phyloP scores from a whole-genome alignment of 2,113 vertebrate species.

The Ciconia stormi region DNA sequence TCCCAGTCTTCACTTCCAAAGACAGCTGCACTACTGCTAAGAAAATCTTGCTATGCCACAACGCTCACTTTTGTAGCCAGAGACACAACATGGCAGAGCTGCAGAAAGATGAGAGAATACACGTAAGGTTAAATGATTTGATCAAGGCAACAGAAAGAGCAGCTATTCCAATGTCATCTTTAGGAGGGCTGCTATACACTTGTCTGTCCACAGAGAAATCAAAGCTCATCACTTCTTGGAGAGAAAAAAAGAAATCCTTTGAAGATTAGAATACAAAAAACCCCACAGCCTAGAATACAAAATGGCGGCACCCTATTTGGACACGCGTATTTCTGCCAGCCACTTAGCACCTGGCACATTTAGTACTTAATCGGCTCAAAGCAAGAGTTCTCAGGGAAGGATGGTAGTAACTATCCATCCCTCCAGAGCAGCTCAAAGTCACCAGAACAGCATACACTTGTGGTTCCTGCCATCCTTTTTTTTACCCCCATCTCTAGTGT shows the following conservation, averaged over 20 bases:
- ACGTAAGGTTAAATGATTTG: not conserved
- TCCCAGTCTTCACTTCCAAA: not conserved
- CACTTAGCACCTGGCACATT: not conserved
- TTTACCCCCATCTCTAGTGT: not conserved
- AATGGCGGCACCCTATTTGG: not conserved
- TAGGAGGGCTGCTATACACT: not conserved
- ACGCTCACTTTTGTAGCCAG: not conserved
- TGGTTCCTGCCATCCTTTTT: not conserved
- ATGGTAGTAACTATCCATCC: not conserved
- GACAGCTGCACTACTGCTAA: not conserved
- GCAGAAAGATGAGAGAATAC: not conserved
- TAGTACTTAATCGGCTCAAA: not conserved
- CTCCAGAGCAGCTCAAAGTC: not conserved
- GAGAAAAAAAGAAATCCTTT: not conserved
- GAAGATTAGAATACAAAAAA: not conserved
- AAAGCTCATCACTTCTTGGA: not conserved
- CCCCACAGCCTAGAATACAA: not conserved
- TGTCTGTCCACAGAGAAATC: not conserved
- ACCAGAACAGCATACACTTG: not conserved
- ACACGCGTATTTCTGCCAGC: not conserved
- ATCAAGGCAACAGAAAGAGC: not conserved
- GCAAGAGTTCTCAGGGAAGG: not conserved
- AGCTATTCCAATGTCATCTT: not conserved
- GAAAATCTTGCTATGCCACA: not conserved
- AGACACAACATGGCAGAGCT: not conserved